Base-by-base conservation (phyloP, 2,113 vertebrate species). In the Dromaius novaehollandiae region DNA sequence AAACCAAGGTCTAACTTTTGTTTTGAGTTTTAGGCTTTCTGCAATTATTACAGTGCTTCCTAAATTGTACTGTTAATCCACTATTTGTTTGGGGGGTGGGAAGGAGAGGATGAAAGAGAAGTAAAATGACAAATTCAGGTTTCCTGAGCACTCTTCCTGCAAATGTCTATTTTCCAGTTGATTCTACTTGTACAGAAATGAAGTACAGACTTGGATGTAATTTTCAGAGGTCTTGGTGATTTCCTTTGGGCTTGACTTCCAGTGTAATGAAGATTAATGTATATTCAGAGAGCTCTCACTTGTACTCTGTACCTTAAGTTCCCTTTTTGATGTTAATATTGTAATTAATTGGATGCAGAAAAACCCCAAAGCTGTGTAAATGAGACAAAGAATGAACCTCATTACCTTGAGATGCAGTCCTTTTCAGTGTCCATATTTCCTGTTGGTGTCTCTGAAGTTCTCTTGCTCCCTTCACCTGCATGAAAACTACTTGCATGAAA, bases 401-500 rank as follows among this genome's bases (percentile, higher is more conserved):
- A 12, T 42, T 71, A 51, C 16, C 17, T 69, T 25, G 60, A n/a
- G n/a, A 30, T 46, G 20, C 11, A 61, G 13, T 86, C 36, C 9
- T 7, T 5, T 82, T 90, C 19, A 8, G 9, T 44, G 32, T 73
- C 32, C 1, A 0, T 36, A 5, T 64, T 74, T 88, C 44, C 46
- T 3, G 1, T 11, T 66, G 46, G 7, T 74, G n/a, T 55, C 15
- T 80, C 32, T 65, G 22, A 60, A 68, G 13, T 70, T 80, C 18
- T 82, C 34, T 34, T 75, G 20, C 64, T 87, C n/a, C 17, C 25
- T 24, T 88, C 48, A 69, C 36, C 36, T 95, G 93, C 93, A 84
- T 88, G 89, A 82, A 89, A 85, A 55, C 30, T 73, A 73, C 30
- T 87, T 96, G 91, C 89, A 93, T 82, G 63, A 69, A 73, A 69